A percentile compares a stretch with the other conserved stretches of the same genome.
Conservation (phyloP, 2,888 invertebrate species). For the Pristionchus exspectatus region DNA sequence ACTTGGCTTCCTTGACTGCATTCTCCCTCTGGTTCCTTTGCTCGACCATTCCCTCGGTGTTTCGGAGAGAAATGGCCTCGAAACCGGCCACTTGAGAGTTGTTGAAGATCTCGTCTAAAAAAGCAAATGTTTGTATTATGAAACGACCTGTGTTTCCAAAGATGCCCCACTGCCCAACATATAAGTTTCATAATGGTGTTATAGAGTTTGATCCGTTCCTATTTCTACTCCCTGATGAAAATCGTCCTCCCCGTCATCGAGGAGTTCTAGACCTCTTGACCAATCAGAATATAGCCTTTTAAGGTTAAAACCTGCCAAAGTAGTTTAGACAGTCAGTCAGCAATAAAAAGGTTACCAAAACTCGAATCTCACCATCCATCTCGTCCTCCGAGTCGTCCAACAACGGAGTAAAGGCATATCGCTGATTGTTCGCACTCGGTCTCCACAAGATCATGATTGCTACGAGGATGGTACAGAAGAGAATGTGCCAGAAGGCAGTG, state of each 20-base stretch:
- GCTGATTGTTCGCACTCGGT: constrained; percentile 95
- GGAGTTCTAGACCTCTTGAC: too few species aligned
- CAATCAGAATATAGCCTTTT: too few species aligned
- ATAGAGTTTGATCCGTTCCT: too few species aligned
- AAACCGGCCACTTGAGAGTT: constrained; percentile 54
- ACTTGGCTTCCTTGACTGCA: constrained; percentile 43
- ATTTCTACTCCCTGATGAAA: not conserved
- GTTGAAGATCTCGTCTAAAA: constrained; percentile 62
- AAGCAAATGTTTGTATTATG: not conserved
- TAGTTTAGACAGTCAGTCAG: too few species aligned
- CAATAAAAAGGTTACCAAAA: not conserved
- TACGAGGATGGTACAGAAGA: constrained; percentile 90
- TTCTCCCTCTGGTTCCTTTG: constrained; percentile 6
- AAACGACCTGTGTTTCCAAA: too few species aligned
- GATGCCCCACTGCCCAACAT: too few species aligned
- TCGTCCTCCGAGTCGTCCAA: constrained; percentile 89
- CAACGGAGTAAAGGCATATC: constrained; percentile 91
- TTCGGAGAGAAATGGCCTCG: constrained; percentile 46
- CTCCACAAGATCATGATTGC: constrained; percentile 96
- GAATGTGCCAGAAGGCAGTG: constrained; percentile 94
- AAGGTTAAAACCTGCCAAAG: too few species aligned
- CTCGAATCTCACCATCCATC: constrained; percentile 82
- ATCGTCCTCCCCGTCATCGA: too few species aligned
- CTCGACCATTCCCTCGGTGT: constrained; percentile 40
- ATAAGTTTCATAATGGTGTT: too few species aligned